Conservation (phyloP, 2,113 vertebrate genomes). For the Alouatta palliata region DNA sequence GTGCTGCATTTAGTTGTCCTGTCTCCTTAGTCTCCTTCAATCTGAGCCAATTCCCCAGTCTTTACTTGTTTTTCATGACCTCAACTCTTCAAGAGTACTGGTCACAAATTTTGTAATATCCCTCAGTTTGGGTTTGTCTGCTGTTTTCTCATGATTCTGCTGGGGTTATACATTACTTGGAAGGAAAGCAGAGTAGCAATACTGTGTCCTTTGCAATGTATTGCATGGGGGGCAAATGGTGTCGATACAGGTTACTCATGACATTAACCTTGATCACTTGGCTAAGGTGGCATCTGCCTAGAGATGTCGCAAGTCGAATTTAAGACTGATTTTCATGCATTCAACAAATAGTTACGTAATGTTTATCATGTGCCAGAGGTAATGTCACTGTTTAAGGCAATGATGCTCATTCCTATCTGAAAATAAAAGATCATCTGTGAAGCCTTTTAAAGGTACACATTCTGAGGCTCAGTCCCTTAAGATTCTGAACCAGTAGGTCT, state of each 20-base stretch:
- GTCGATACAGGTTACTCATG: background rate
- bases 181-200: background rate
- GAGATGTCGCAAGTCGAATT: background rate
- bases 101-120: background rate
- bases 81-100: background rate
- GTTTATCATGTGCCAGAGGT: background rate
- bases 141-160: background rate
- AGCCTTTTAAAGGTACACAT: background rate
- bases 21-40: background rate
- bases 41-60: background rate
- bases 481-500: background rate
- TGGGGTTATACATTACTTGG: background rate
- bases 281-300: background rate
- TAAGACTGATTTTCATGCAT: background rate
- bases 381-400: background rate
- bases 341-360: background rate
- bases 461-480: background rate
- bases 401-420: background rate
- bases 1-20: background rate
- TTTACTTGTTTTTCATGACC: background rate
- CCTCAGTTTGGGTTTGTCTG: background rate
- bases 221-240: accelerated
- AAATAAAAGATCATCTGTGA: background rate
- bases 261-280: background rate
- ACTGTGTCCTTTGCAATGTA: background rate